A percentile compares a stretch with the other conserved stretches of the same genome.
phyloP scores from a whole-genome alignment of 2,888 invertebrate species.

The Epiblema foenella region DNA sequence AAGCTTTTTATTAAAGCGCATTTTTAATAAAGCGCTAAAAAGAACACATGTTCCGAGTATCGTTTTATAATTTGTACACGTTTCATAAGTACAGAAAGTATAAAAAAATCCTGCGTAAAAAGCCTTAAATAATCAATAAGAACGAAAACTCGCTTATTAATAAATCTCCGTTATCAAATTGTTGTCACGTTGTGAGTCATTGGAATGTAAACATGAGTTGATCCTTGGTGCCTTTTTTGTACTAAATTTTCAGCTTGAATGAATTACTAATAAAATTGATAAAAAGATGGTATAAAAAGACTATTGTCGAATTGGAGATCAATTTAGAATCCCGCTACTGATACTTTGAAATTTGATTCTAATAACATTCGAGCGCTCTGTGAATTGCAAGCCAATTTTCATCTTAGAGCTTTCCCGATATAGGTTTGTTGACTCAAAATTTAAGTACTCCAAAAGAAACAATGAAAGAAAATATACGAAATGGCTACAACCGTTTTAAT shows the following conservation, averaged over 20 bases:
- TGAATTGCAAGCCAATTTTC: too few species aligned
- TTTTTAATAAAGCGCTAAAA: too few species aligned
- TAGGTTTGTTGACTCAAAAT: too few species aligned
- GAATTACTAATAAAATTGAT: neutral
- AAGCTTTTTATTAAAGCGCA: too few species aligned
- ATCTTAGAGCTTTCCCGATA: too few species aligned
- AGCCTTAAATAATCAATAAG: neutral
- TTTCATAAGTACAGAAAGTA: too few species aligned
- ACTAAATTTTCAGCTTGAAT: neutral
- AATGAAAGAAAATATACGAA: too few species aligned
- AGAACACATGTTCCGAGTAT: too few species aligned
- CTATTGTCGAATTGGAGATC: neutral
- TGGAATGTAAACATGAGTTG: neutral
- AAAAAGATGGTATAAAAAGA: neutral
- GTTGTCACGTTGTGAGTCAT: slow-evolving; percentile 3
- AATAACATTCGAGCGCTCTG: neutral
- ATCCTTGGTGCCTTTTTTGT: neutral
- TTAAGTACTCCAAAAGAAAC: too few species aligned
- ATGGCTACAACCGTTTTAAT: too few species aligned
- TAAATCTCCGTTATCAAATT: too few species aligned
- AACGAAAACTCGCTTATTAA: neutral
- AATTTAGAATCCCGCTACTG: neutral
- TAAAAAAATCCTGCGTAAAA: neutral
- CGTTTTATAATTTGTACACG: too few species aligned
- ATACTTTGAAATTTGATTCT: neutral